Evolutionary conservation across 2,888 invertebrate genomes (phyloP), one percentile per base, ranked within the genome.

Genomic region (Melipona beecheii): DNA sequence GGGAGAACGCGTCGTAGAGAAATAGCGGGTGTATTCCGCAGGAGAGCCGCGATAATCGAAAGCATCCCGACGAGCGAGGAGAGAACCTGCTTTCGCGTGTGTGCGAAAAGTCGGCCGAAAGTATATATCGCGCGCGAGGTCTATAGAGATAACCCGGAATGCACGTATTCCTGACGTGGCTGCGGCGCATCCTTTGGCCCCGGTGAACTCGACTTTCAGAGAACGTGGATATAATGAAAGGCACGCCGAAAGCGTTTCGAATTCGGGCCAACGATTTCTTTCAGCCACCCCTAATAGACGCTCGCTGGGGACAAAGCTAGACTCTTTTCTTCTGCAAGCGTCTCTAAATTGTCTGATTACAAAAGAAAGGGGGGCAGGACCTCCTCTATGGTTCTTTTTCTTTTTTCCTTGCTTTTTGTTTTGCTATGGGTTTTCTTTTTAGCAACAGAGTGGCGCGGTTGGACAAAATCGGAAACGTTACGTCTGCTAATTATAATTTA

Each of bases 181-280:
- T 11, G 31, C 19, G 54, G 72, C 56, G 17, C 49, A 81, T 81
- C 81, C 81, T 81, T 73, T 81, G 81, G 43, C 68, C 21, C 62
- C 81, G 54, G 75, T 62, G 54, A 70, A 75, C 78, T 76, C 54
- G 31, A 54, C 52, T 65, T 74, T 74, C 24, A 36, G 52, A 65
- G 52, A 43, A 24, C 74, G n/a, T 52, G 36, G 36, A 65, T 65
- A 71, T 83, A 83, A 83, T 75, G 82, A 82, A 82, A 83, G 75
- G 83, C 75, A 49, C 70, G 75, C 75, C 71, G 73, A 80, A 56
- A 73, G 80, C 80, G 72, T 79, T 70, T 49, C 70, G 50, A 83
- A 83, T 83, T 81, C 83, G 66, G 82, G 82, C 66, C 82, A 75
- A 71, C 83, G 75, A 66, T 83, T 83, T 83, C 82, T 83, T 83